Evolutionary conservation across 1,140 invertebrate species (phyloP), one percentile per base, ranked within the genome.

Genomic region (Drosophila tsacasi): DNA sequence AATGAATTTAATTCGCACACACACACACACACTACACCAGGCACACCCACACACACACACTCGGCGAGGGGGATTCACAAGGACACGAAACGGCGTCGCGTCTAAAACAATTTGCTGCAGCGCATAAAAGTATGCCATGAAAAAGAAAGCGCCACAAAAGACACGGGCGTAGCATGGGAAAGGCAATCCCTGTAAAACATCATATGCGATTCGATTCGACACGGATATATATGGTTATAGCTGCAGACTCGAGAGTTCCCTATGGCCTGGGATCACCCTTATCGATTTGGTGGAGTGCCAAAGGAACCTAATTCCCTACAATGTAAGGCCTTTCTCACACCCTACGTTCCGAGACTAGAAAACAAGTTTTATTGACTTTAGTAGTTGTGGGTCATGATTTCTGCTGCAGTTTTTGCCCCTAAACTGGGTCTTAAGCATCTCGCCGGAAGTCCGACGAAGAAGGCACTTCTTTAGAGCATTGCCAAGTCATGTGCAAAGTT

Each of bases 1-100:
- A 83, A 66, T 49, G 67, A 84, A 84, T 81, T 81, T 68, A 66
- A 66, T 77, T 63, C 66, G 23, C 55, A 37, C 39, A 44, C 69
- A 69, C 58, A 47, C 40, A 27, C 19, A 7, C 30, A 32, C 30
- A 30, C n/a, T n/a, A n/a, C 32, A 35, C 30, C 30, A 25, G 25
- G 15, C 37, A 65, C n/a, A 35, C n/a, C n/a, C n/a, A n/a, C n/a
- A 54, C 47, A 27, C 47, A 71, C 49, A 19, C 25, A n/a, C 25
- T 12, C 25, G n/a, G n/a, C 25, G 2, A 2, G 9, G 13, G 4
- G 32, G 19, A 59, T 50, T 40, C 27, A n/a, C 67, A 71, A 68
- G 67, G 63, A 67, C 61, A 50, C 42, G 37, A 23, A 44, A 52
- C 59, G 32, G 39, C 75, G 54, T 40, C 44, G 66, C 52, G 75